Evolutionary conservation across 2,888 invertebrate species (phyloP), one percentile per base, ranked within the genome.

Genomic region (Leucophenga maculata): DNA sequence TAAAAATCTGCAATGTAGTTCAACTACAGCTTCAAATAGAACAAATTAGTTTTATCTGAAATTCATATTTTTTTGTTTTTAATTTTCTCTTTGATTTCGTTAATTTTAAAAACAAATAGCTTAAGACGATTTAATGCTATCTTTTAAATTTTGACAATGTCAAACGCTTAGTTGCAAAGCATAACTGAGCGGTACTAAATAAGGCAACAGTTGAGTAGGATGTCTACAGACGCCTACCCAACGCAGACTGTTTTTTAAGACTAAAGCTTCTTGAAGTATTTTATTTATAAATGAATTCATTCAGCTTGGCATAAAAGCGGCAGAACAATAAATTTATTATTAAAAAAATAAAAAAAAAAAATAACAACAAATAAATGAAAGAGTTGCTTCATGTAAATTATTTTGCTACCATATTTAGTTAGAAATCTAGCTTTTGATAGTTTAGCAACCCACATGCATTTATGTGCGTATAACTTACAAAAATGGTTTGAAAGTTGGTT

Each of bases 401-500:
- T 83, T 84, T 69, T 75, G 76, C 76, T 79, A 78, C 83, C 83
- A 85, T 84, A 83, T 83, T 83, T 83, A 85, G 84, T 71, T 79
- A 72, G 75, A 82, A 83, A 79, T 80, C 82, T 80, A 39, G 11
- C 9, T n/a, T 72, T 69, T 72, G 75, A 76, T 76, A 65, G 20
- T 55, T 20, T 65, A 3, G 26, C 48, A 65, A 26, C 65, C 48
- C 65, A 52, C 65, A 65, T 50, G 48, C 39, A 39, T 8, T 11
- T 39, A 39, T 39, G 8, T 39, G 39, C 39, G 39, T 52, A 22
- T 52, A 52, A 26, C 31, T 52, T 48, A 52, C 65, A 31, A 26
- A 50, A 65, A 52, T 48, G 48, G 65, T 65, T 50, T 52, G 65
- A 48, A 31, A 50, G 65, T 52, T 11, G 11, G 8, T 11, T 39